Percentiles rank a stretch among this genome's conserved stretches.
Evolutionary conservation across 1,140 invertebrate genomes (phyloP).

Genomic region (Maniola jurtina): DNA sequence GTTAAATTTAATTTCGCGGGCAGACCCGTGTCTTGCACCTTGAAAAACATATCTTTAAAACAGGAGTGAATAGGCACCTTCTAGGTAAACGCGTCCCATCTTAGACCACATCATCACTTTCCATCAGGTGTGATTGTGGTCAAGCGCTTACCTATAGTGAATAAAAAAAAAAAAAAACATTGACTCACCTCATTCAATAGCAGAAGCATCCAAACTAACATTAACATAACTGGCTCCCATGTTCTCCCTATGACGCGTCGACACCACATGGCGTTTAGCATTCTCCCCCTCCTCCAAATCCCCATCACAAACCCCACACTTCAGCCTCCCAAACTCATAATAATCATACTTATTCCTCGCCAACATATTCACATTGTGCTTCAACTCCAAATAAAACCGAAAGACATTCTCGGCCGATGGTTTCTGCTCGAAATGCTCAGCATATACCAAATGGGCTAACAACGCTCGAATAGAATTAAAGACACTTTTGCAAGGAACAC

Average conservation of each 20-base stretch:
- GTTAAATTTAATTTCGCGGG: too few relatives aligned
- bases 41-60: too few relatives aligned
- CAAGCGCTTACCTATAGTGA: too few relatives aligned
- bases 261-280: slow-evolving; percentile 65
- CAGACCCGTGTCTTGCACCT: too few relatives aligned
- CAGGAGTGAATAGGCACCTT: too few relatives aligned
- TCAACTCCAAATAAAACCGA: slow-evolving; percentile 68
- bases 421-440: slow-evolving; percentile 55
- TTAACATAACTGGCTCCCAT: slow-evolving; percentile 72
- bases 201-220: slow-evolving; percentile 54
- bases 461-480: slow-evolving; percentile 62
- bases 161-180: slow-evolving; percentile 9
- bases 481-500: slow-evolving; percentile 50
- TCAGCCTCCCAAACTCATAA: slow-evolving; percentile 61
- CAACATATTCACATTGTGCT: slow-evolving; percentile 70
- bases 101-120: too few relatives aligned
- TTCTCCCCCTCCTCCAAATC: slow-evolving; percentile 62
- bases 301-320: slow-evolving; percentile 61
- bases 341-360: slow-evolving; percentile 66
- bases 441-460: slow-evolving; percentile 60
- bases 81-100: too few relatives aligned
- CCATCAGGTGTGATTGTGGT: too few relatives aligned
- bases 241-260: slow-evolving; percentile 59
- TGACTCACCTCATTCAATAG: slow-evolving; percentile 57
- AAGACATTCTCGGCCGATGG: slow-evolving; percentile 59